Evolutionary conservation across 2,888 invertebrate genomes (phyloP).

Genomic region (Zaprionus lineosus): DNA sequence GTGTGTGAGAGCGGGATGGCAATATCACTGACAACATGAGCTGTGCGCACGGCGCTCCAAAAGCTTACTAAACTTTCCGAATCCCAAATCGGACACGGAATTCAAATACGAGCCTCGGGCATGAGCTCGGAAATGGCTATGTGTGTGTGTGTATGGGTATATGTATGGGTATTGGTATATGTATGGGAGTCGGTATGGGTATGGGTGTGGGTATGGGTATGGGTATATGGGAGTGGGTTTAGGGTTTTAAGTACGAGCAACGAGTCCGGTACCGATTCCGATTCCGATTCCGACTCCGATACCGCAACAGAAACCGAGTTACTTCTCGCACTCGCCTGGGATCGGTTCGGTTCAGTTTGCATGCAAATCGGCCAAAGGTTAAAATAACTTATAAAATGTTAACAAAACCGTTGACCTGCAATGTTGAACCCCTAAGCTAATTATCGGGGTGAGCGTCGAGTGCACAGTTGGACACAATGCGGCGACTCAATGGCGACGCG

Average conservation of each 20-base stretch:
- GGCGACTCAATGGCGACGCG: conserved; percentile 14
- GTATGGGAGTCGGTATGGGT: neutral
- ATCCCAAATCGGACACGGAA: conserved; percentile 1
- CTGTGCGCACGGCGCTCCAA: conserved; percentile 27
- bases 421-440: conserved; percentile 80
- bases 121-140: no score
- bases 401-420: conserved; percentile 78
- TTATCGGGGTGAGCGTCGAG: conserved; percentile 63
- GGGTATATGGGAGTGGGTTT: no score
- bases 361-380: conserved; percentile 76
- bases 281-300: conserved; percentile 12
- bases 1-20: conserved; percentile 1
- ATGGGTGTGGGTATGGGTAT: no score
- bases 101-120: no score
- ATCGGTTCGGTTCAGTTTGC: conserved; percentile 26
- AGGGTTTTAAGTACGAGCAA: no score
- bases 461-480: conserved; percentile 37
- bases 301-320: conserved; percentile 6
- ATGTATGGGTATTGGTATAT: neutral
- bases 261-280: neutral
- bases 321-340: conserved; percentile 8
- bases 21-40: conserved; percentile 13
- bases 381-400: conserved; percentile 77
- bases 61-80: conserved; percentile 43
- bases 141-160: no score